Conservation (phyloP, 2,888 invertebrate species). For the Electrophaes corylata region DNA sequence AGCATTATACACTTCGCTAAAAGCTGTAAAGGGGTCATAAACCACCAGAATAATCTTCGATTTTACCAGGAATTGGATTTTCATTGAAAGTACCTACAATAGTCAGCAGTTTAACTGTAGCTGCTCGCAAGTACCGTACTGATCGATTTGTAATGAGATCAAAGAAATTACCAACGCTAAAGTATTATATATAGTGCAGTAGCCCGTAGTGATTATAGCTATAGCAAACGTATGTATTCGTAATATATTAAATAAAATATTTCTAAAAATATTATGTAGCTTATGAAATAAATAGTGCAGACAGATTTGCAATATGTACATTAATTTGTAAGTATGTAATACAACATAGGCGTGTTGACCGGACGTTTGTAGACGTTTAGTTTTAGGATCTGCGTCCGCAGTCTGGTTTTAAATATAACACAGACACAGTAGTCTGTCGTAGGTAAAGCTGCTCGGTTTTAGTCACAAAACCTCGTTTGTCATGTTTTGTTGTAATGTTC, state of each 20-base stretch:
- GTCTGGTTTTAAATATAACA: constrained; percentile 41
- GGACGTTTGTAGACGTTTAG: constrained; percentile 21
- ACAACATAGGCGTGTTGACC: constrained; percentile 11
- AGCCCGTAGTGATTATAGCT: too few relatives aligned
- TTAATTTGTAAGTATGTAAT: background rate
- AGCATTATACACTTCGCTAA: constrained; percentile 43
- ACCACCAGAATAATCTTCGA: constrained; percentile 35
- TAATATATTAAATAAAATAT: too few relatives aligned
- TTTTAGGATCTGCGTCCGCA: constrained; percentile 22
- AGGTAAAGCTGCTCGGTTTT: constrained; percentile 44
- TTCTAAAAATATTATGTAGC: too few relatives aligned
- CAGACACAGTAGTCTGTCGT: constrained; percentile 42
- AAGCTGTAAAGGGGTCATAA: constrained; percentile 43
- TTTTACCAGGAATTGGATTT: constrained; percentile 35
- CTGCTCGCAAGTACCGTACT: background rate
- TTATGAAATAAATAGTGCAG: too few relatives aligned
- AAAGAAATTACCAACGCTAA: background rate
- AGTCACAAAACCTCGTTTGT: constrained; percentile 47
- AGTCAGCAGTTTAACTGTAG: too few relatives aligned
- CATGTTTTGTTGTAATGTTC: constrained; percentile 53
- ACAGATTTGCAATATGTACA: background rate
- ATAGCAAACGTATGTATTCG: too few relatives aligned
- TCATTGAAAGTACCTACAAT: constrained; percentile 37
- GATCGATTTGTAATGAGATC: background rate
- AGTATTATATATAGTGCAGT: too few relatives aligned